Evolutionary conservation across 1,140 invertebrate species (phyloP).

Genomic region (Dreissena rostriformis): DNA sequence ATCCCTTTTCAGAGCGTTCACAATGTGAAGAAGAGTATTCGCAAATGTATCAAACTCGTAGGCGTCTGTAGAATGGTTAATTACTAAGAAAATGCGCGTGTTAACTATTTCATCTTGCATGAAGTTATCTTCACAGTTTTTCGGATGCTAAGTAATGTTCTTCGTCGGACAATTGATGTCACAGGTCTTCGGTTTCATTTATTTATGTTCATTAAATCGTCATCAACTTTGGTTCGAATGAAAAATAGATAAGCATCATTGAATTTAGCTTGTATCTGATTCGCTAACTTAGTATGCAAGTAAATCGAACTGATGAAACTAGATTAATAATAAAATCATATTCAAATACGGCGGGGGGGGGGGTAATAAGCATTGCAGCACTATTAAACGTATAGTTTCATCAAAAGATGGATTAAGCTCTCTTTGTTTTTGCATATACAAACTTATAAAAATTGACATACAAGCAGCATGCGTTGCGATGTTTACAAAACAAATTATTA

Average conservation of each 20-base stretch:
- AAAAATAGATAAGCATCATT: background rate
- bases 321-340: constrained; percentile 17
- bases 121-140: background rate
- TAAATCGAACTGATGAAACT: background rate
- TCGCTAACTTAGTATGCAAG: background rate
- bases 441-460: no score
- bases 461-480: no score
- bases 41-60: background rate
- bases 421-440: no score
- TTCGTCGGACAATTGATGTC: background rate
- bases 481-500: no score
- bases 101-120: no score
- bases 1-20: background rate
- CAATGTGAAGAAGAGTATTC: background rate
- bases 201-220: background rate
- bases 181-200: background rate
- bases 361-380: no score
- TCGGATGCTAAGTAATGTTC: background rate
- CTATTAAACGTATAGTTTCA: no score
- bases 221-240: background rate
- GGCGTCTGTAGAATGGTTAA: background rate
- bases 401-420: no score
- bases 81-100: no score
- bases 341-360: no score
- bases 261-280: background rate